Evolutionary conservation across 2,797 vertebrate species (phyloP).

Genomic region (Perodicticus potto): DNA sequence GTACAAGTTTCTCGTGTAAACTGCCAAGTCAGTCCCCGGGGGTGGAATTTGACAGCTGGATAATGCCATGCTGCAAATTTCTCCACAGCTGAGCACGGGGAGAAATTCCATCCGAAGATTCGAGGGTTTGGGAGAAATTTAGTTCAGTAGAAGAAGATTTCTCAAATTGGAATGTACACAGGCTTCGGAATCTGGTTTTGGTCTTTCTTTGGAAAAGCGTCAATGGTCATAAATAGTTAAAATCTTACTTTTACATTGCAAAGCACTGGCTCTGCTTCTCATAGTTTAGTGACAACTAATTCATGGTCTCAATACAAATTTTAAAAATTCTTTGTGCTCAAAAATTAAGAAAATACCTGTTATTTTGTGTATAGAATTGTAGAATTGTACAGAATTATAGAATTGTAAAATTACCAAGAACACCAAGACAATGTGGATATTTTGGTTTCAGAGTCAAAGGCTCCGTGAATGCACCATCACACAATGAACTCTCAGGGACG

Average conservation of each 20-base stretch:
- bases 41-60: constrained; percentile 65
- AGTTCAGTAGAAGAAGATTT: constrained; percentile 57
- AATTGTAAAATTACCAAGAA: background rate
- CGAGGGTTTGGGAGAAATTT: constrained; percentile 60
- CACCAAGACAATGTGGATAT: background rate
- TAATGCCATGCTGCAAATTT: constrained; percentile 66
- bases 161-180: constrained; percentile 8
- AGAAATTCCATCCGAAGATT: constrained; percentile 60
- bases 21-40: constrained; percentile 45
- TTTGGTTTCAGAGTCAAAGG: background rate
- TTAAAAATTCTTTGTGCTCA: background rate
- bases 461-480: background rate
- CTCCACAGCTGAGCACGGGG: constrained; percentile 51
- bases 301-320: background rate
- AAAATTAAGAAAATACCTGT: background rate
- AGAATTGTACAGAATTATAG: background rate
- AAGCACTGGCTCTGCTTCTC: background rate
- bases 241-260: background rate
- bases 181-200: background rate
- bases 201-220: background rate
- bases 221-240: background rate
- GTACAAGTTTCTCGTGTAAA: constrained; percentile 65
- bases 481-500: background rate
- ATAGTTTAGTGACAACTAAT: background rate
- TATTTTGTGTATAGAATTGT: background rate